These are phyloP conservation scores for Rhinella marina DNA, from an alignment of 2,797 vertebrate genomes.

Conservation along the genomic window DNA sequence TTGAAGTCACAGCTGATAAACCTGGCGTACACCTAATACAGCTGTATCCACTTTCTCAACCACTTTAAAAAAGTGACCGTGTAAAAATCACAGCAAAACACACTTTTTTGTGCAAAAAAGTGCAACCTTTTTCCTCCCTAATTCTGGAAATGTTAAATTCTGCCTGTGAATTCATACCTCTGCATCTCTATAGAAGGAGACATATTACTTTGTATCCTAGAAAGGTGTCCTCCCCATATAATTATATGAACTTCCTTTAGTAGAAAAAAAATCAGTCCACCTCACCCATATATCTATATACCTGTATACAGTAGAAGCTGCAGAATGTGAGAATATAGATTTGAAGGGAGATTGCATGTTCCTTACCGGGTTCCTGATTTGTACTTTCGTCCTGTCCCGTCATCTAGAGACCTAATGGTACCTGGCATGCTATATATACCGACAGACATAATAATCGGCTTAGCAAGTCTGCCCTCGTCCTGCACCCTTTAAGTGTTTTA, in stretches of 20 bases:
- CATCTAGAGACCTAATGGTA: background rate
- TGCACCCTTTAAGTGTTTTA: constrained; percentile 1
- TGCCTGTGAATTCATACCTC: too few relatives aligned
- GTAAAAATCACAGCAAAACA: too few relatives aligned
- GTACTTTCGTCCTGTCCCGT: background rate
- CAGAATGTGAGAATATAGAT: background rate
- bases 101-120: too few relatives aligned
- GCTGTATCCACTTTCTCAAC: too few relatives aligned
- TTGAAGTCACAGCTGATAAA: too few relatives aligned
- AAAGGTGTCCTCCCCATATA: background rate
- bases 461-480: constrained; percentile 71
- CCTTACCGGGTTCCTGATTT: constrained; percentile 16
- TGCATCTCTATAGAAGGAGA: too few relatives aligned
- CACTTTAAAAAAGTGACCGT: too few relatives aligned
- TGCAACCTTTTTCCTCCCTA: too few relatives aligned
- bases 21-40: too few relatives aligned
- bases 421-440: constrained; percentile 1
- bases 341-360: background rate
- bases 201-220: too few relatives aligned
- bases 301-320: background rate
- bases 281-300: too few relatives aligned
- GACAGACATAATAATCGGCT: constrained; percentile 67
- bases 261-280: background rate
- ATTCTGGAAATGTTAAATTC: too few relatives aligned
- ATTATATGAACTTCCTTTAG: background rate